Base-by-base conservation (phyloP, 2,888 invertebrate species). In the Anagyrus pseudococci region DNA sequence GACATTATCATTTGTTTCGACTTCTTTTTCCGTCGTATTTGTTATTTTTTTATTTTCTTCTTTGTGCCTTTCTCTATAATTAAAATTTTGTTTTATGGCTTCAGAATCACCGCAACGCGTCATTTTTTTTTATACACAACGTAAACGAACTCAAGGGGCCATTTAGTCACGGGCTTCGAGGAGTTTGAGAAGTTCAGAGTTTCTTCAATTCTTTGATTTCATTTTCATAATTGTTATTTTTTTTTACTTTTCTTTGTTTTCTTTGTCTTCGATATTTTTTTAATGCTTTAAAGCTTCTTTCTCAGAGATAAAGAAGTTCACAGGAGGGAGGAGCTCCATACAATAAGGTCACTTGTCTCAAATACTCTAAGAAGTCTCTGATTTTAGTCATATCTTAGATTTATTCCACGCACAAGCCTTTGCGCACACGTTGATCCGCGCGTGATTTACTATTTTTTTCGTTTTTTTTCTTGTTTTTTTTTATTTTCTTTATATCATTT, bases 281-380 rank as follows among this genome's bases (percentile, higher is more conserved):
- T 58, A 55, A 50, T 2, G 33, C 19, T 49, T 49, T 49, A 48
- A 37, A 56, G 40, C 49, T 26, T 47, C 58, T 47, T 55, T 46
- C 19, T 25, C 22, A 48, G 56, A 62, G 60, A 58, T 57, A 62
- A 58, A 62, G 67, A 66, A 65, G 33, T 37, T 37, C 59, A 61
- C 58, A 61, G 66, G 66, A 70, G 64, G 63, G 66, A 67, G 69
- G 73, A 72, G 69, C 70, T 70, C 71, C 67, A 68, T 61, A 56
- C 50, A 58, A 64, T 73, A 76, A 76, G 76, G 76, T 74, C 76
- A 76, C 76, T 76, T 76, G 72, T 74, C 70, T 63, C 59, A 55
- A 69, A 69, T 70, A 70, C 63, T 69, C 68, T 69, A 70, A 68
- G 44, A 69, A 69, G 64, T 69, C 66, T 71, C 66, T 66, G 62